Evolutionary conservation across 2,888 invertebrate species (phyloP).

Genomic region (Eristalinus aeneus): DNA sequence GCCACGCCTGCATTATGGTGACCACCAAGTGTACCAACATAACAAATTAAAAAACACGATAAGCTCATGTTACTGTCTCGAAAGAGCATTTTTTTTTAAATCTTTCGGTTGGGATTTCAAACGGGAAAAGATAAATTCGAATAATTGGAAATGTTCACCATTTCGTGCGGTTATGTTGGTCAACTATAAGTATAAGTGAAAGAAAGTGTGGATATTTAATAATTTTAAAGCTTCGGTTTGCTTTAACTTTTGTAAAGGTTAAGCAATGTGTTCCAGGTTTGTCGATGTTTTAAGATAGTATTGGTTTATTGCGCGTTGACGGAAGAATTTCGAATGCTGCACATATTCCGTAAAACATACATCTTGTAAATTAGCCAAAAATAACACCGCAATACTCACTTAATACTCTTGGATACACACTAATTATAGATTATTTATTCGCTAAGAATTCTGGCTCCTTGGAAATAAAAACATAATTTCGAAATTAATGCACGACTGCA

Average conservation of each 20-base stretch:
- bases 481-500: constrained; percentile 25
- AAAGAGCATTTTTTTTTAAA: constrained; percentile 3
- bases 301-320: constrained; percentile 19
- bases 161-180: not conserved
- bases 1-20: too few species aligned
- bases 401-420: constrained; percentile 1
- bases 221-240: constrained; percentile 7
- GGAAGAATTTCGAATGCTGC: constrained; percentile 7
- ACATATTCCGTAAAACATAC: constrained; percentile 15
- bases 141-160: constrained; percentile 13
- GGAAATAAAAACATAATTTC: constrained; percentile 23
- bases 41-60: too few species aligned
- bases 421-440: not conserved
- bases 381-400: constrained; percentile 4
- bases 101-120: not conserved
- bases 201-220: constrained; percentile 17
- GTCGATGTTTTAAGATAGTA: constrained; percentile 15
- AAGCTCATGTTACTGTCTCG: constrained; percentile 13
- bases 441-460: constrained; percentile 4
- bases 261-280: constrained; percentile 19
- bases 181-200: not conserved
- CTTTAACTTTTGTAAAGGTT: constrained; percentile 1
- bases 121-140: constrained; percentile 2
- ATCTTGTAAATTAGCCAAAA: constrained; percentile 6
- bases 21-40: too few species aligned